Evolutionary conservation across 2,797 vertebrate genomes (phyloP), one percentile per base, ranked within the genome.

Genomic region (Syndactyla subalaris): DNA sequence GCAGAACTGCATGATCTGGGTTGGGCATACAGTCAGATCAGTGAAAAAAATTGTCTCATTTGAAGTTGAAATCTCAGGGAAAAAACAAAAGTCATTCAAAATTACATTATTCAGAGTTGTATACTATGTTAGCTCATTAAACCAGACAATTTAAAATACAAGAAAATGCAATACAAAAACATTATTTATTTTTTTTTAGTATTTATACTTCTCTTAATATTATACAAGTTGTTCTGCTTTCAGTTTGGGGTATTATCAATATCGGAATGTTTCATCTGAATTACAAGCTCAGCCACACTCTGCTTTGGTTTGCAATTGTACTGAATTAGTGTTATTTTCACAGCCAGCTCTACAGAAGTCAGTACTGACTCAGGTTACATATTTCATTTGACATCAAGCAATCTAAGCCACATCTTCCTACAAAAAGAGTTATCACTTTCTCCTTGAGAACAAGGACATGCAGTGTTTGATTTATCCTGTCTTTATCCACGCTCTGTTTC

Each of bases 401-500:
- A 73, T 85, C 65, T 81, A 66, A 90, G 39, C 15, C 51, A 73
- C 43, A 52, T 24, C 32, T 70, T 93, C 15, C 66, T 76, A 43
- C 10, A 45, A 54, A 84, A 88, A 82, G 51, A 93, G 62, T 66
- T 52, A 88, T 66, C 29, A 36, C 67, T 73, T 94, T 92, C 51
- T 88, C 70, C 59, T 95, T 88, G 80, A 92, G 58, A 78, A 73
- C n/a, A 86, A 90, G 85, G 80, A 51, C 51, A 62, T 79, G 29
- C 4, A 21, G 20, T 48, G 16, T 74, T 93, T 78, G 34, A 80
- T 75, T 93, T 83, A 65, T 34, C 67, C 71, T 68, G 21, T 65
- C 68, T 92, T 62, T 83, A 77, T 67, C 39, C 72, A 54, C 1
- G 0, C 8, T 68, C 49, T 74, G 7, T 55, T 71, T 88, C 81